Evolutionary conservation across 2,113 vertebrate genomes (phyloP), one percentile per base, ranked within the genome.

Genomic region (Plectropomus leopardus): DNA sequence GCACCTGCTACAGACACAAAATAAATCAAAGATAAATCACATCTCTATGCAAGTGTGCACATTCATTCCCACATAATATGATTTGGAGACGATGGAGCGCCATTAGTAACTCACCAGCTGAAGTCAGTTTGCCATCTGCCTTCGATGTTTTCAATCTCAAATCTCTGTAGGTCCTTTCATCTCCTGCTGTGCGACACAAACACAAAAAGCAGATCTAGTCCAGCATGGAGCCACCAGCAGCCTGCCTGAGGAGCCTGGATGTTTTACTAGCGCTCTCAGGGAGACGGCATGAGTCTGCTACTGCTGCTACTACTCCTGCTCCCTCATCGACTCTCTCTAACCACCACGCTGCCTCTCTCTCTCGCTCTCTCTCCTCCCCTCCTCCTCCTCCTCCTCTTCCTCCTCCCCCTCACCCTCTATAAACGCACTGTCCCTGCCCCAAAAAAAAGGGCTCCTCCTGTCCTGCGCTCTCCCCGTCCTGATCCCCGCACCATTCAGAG

Each of bases 91-190:
- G 23, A 63, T 3, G 53, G 58, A 84, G 78, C 47, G 61, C 57
- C 80, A 19, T 81, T 45, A 28, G 32, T 60, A 78, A 95, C 94
- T 95, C 90, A 88, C 92, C 94, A 47, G 89, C 78, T 66, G 48
- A 84, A 88, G 83, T 93, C 30, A 81, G 80, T 83, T 84, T 88
- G 84, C 89, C 95, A 95, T 94, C 92, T 92, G 92, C 88, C 90
- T 83, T 87, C 51, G 40, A 47, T 73, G 83, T 64, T 60, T 80
- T 86, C 36, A 16, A 63, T 50, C 70, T 78, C 63, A 30, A 72
- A 90, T 75, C 83, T 68, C 51, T 17, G 76, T 23, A 72, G 86
- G 72, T 82, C 75, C 85, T 67, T 21, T 71, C 5, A 1, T 50
- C 30, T 17, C 72, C 59, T 34, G 66, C 48, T n/a, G 64, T 36